A percentile compares a stretch with the other conserved stretches of the same genome.
Evolutionary conservation across 2,797 vertebrate genomes (phyloP).

Genomic region (Propithecus perrieri): DNA sequence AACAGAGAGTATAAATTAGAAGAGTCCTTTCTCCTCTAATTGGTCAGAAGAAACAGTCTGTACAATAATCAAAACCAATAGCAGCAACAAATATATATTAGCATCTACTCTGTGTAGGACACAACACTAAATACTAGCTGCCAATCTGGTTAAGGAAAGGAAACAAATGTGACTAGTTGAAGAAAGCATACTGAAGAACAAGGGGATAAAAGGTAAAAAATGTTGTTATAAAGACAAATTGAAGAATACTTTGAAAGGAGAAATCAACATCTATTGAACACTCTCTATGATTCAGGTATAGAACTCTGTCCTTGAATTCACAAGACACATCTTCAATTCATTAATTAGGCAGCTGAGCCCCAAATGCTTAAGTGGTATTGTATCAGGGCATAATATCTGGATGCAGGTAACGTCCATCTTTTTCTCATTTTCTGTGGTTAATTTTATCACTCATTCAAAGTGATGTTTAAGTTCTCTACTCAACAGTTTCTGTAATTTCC

Average conservation of each 20-base stretch:
- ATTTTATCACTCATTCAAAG: background rate
- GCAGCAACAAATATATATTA: background rate
- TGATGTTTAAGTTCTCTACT: background rate
- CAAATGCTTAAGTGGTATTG: background rate
- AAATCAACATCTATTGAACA: background rate
- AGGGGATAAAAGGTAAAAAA: background rate
- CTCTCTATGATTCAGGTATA: background rate
- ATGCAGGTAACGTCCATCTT: background rate
- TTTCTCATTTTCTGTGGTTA: background rate
- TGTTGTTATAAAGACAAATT: background rate
- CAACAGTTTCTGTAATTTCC: background rate
- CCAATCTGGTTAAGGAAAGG: background rate
- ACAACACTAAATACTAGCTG: background rate
- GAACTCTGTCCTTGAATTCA: background rate
- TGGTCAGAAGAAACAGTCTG: background rate
- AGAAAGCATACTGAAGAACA: background rate
- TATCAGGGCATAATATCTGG: background rate
- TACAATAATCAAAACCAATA: background rate
- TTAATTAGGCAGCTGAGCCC: background rate
- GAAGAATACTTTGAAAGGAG: background rate
- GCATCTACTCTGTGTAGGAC: background rate
- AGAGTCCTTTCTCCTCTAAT: background rate
- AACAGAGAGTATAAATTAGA: slow-evolving; percentile 26
- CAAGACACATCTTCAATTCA: background rate
- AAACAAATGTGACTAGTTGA: background rate